Evolutionary conservation across 2,797 vertebrate species (phyloP), one percentile per base, ranked within the genome.

Genomic region (Anguilla megastoma): DNA sequence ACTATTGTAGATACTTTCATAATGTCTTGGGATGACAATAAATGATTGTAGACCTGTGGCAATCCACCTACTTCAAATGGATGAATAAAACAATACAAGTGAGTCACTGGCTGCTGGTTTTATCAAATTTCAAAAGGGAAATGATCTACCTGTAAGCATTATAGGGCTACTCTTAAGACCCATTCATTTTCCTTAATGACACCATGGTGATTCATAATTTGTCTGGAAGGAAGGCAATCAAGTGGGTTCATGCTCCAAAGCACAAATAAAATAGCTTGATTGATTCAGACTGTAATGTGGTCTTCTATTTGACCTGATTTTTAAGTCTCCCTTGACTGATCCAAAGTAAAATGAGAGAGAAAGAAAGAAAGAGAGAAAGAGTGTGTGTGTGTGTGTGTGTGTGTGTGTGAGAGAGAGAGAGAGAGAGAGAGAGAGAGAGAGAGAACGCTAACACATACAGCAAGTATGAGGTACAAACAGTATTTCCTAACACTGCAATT

Each of bases 391-490:
- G 27, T 74, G 74, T 60, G 85, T 85, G 48, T 86, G 71, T 2
- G 12, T 18, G 54, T 56, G 24, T 50, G n/a, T n/a, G n/a, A n/a
- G 8, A 3, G 48, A 54, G 7, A 56, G 54, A 12, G 54, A 14
- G 54, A 56, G 56, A 58, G 74, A 91, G 93, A 95, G 94, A 92
- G 93, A 95, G 94, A 94, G 89, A 76, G 91, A 83, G 89, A 50
- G 89, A 86, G 85, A 45, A 84, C 66, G 3, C 71, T 33, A 2
- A n/a, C 12, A 36, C 10, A 27, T 12, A 14, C 7, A 2, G 69
- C n/a, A 63, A 71, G 71, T 36, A 18, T 14, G 36, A 48, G 71
- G 21, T 41, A 48, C 36, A 80, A 80, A 48, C 41, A 45, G 41
- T 45, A 45, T 45, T 45, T 45, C 41, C 41, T 45, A 45, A 45